Evolutionary conservation across 2,888 invertebrate species (phyloP), one percentile per base, ranked within the genome.

Genomic region (Heliconius charithonia): DNA sequence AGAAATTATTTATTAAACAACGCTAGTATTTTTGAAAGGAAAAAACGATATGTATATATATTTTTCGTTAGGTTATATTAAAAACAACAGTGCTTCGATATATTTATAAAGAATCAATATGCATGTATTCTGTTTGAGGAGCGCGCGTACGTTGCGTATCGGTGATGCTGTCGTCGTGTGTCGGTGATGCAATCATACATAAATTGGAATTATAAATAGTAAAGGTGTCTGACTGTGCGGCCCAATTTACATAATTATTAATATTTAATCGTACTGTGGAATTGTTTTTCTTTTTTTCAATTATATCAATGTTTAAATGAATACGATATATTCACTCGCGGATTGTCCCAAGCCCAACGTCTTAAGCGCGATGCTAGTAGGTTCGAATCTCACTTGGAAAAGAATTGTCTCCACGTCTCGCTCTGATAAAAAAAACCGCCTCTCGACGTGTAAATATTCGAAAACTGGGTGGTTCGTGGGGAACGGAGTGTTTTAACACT

Each of bases 131-230:
- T 59, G 59, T 72, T 72, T 72, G 59, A 13, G 13, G 19, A 32
- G 32, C 25, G 6, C 59, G n/a, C 32, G 13, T 29, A 19, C 27
- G n/a, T n/a, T 4, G 59, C n/a, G n/a, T n/a, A n/a, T n/a, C n/a
- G n/a, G n/a, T n/a, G n/a, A n/a, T n/a, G 7, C 59, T n/a, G n/a
- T n/a, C n/a, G n/a, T 22, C 59, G 51, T 19, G 27, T n/a, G 12
- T n/a, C 7, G 25, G 27, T 0, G 3, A 32, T 22, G 72, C 72
- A 37, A 59, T 72, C 72, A 25, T 25, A 37, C n/a, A 59, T 72
- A 71, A 71, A 71, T 71, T 71, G 51, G 51, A 56, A 71, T 71
- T 71, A 71, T 71, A 71, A 71, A 71, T 56, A 71, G 71, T 71
- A 56, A 56, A 56, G n/a, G 70, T 22, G 10, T 37, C 37, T 37